Conservation (phyloP, 2,797 vertebrate species). For the Sciaenops ocellatus region DNA sequence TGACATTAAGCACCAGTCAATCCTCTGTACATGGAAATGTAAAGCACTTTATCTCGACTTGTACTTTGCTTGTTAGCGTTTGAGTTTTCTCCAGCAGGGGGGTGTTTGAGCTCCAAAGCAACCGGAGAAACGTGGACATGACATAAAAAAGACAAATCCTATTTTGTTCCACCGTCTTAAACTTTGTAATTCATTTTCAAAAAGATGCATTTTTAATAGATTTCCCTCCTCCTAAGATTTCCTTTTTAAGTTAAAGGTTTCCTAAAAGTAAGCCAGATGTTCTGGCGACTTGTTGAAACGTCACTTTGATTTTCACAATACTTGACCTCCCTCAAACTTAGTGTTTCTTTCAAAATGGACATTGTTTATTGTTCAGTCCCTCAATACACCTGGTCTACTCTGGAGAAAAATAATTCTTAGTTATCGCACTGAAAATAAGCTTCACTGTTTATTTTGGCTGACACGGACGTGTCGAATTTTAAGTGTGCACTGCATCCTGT, state of each 20-base stretch:
- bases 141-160: not conserved
- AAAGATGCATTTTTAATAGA: not conserved
- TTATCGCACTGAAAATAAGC: not conserved
- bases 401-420: not conserved
- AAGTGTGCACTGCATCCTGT: not conserved
- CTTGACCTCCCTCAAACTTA: not conserved
- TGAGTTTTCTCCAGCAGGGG: not conserved
- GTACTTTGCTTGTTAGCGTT: not conserved
- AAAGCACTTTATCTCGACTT: no score
- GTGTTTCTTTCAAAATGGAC: no score
- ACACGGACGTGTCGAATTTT: not conserved
- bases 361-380: no score
- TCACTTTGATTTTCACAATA: not conserved
- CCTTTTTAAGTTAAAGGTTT: not conserved
- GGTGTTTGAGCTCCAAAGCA: not conserved
- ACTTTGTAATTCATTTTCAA: not conserved
- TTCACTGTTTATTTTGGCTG: not conserved
- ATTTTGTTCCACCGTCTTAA: not conserved
- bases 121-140: not conserved
- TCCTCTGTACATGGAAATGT: not conserved
- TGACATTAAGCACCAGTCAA: not conserved
- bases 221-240: no score
- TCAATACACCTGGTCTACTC: not conserved
- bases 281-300: not conserved
- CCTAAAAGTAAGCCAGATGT: not conserved